Base-by-base conservation (phyloP, 2,113 vertebrate species). In the Laterallus jamaicensis region DNA sequence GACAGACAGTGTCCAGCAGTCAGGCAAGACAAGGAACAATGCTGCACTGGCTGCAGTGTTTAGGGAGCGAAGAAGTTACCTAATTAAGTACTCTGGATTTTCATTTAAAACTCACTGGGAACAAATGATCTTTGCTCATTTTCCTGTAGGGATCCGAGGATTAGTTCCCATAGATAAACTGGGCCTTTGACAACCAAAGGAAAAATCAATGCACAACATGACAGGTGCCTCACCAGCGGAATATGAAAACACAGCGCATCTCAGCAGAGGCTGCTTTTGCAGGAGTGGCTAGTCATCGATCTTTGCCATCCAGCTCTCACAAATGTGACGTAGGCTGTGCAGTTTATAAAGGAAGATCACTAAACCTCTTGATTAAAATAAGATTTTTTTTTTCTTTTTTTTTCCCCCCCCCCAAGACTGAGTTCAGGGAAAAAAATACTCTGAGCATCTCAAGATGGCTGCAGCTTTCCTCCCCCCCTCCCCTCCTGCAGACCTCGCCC, bases 141-240 rank as follows among this genome's bases (percentile, higher is more conserved):
- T 74, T 87, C 83, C 96, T 80, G 52, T n/a, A 93, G 86, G 63
- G 78, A 93, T 80, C 78, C 82, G 60, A 74, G 59, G 39, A 88
- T 77, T 95, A 63, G 67, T 70, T 79, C 70, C 63, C 75, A 85
- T 77, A 77, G 59, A 50, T 63, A 80, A 87, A 67, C 78, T 52
- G 29, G 66, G 77, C 50, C 86, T 92, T 82, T 87, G 81, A 92
- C 58, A 96, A 95, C 91, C n/a, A 90, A 69, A 88, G 82, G 63
- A 28, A 91, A 81, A 92, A 93, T 89, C 91, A 58, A 94, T 94
- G 55, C 20, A 4, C 3, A 14, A 5, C 58, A 47, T 6, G 40
- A 19, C 62, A 85, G 59, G 58, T 82, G 81, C 55, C 86, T 80
- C 67, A n/a, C 6, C 59, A 39, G 59, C 5, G 26, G 77, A 89